phyloP scores from a whole-genome alignment of 1,140 invertebrate species.

The Lethrus apterus region DNA sequence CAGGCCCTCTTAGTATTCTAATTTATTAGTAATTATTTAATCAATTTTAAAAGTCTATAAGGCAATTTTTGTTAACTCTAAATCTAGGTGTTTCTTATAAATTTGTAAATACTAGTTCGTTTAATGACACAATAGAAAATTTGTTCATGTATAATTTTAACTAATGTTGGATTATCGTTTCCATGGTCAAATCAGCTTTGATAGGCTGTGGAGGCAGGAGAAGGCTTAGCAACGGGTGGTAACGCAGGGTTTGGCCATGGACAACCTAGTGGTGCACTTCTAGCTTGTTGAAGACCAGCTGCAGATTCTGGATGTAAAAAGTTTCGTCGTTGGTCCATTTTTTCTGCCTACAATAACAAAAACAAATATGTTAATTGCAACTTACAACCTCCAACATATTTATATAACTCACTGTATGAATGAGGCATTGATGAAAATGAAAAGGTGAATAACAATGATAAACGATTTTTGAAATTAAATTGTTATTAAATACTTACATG shows the following conservation, averaged over 20 bases:
- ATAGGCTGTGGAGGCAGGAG: constrained; percentile 39
- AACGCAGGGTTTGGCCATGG: constrained; percentile 37
- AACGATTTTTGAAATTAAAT: too few species aligned
- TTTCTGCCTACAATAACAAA: constrained; percentile 41
- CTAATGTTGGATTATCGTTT: neutral
- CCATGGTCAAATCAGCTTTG: constrained; percentile 24
- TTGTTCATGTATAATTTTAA: constrained; percentile 8
- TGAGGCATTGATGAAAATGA: too few species aligned
- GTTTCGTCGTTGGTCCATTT: constrained; percentile 67
- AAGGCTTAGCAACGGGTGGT: constrained; percentile 37
- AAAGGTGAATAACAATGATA: too few species aligned
- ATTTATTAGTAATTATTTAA: too few species aligned
- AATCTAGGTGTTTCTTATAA: constrained; percentile 4
- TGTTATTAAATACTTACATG: constrained; percentile 33
- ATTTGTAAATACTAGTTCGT: constrained; percentile 1
- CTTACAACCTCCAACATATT: neutral
- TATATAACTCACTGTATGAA: too few species aligned
- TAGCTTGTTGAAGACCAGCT: constrained; percentile 46
- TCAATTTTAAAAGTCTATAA: constrained; percentile 12
- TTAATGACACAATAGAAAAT: constrained; percentile 10
- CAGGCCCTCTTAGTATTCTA: too few species aligned
- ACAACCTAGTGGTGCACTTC: constrained; percentile 38
- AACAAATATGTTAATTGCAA: neutral
- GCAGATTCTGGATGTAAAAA: constrained; percentile 79
- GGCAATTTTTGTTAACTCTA: constrained; percentile 8